Evolutionary conservation across 2,113 vertebrate genomes (phyloP).

Genomic region (Ageneiosus marmoratus): DNA sequence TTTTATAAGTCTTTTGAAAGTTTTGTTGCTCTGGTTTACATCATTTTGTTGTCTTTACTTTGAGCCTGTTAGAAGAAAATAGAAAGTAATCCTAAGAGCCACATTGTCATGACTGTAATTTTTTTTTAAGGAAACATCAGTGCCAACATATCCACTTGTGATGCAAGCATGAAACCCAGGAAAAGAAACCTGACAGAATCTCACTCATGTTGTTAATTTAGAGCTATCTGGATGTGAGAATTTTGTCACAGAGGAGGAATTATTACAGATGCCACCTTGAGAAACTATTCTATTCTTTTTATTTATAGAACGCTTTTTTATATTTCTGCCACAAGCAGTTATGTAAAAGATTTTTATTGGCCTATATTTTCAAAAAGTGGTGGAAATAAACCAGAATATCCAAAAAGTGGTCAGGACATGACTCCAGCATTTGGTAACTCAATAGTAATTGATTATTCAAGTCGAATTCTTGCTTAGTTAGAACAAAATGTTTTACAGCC

Average conservation of each 20-base stretch:
- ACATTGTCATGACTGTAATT: background rate
- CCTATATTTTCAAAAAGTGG: background rate
- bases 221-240: background rate
- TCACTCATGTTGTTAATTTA: background rate
- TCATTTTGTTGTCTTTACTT: background rate
- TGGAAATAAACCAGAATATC: background rate
- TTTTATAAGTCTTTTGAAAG: background rate
- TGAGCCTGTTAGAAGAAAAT: background rate
- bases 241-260: background rate
- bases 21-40: background rate
- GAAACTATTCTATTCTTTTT: background rate
- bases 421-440: background rate
- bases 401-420: background rate
- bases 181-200: background rate
- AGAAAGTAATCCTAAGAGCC: background rate
- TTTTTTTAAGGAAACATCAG: background rate
- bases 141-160: background rate
- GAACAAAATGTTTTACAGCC: background rate
- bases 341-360: background rate
- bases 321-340: background rate
- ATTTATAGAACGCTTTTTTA: background rate
- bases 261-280: background rate
- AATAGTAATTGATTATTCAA: background rate
- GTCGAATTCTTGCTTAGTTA: background rate
- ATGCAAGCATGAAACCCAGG: background rate